Evolutionary conservation across 2,888 invertebrate species (phyloP), one percentile per base, ranked within the genome.

Genomic region (Agrotis clavis): DNA sequence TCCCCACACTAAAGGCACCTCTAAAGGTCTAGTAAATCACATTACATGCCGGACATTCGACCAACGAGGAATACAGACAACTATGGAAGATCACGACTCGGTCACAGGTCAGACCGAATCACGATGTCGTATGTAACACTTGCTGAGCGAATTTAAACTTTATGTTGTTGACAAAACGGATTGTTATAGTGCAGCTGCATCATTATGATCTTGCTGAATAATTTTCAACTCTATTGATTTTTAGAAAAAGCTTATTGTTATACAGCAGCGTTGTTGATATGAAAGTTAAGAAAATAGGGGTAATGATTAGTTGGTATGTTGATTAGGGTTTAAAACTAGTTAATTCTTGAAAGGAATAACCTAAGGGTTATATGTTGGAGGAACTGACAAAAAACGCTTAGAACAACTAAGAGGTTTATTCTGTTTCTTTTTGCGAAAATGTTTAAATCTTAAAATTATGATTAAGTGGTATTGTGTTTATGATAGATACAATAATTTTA

Each of bases 71-170:
- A 84, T 71, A 56, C 25, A 67, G 65, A 63, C 74, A 75, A 68
- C 77, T 80, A 77, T 82, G 75, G 84, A 80, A 77, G 85, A 79
- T 86, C 86, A 87, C 87, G 86, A 86, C 82, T 79, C 64, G 86
- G 84, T 84, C 85, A 76, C 59, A 76, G 86, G 86, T 86, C 86
- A 82, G 54, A 63, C 54, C 50, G 53, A 71, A 81, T 81, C 86
- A 87, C 86, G 86, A 86, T 86, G 84, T 84, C 83, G 77, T 72
- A 76, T 67, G 59, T n/a, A 19, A n/a, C 35, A 61, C 35, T 1
- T 61, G 50, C 16, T 53, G 71, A 35, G 1, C 13, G 11, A 77
- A 61, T 71, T 76, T 63, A n/a, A 66, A 80, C 71, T 60, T 19
- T 84, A 72, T 45, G 0, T 0, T 1, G 0, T 16, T 13, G 1